phyloP scores from a whole-genome alignment of 1,140 invertebrate species.

The Lepidotrigona ventralis region DNA sequence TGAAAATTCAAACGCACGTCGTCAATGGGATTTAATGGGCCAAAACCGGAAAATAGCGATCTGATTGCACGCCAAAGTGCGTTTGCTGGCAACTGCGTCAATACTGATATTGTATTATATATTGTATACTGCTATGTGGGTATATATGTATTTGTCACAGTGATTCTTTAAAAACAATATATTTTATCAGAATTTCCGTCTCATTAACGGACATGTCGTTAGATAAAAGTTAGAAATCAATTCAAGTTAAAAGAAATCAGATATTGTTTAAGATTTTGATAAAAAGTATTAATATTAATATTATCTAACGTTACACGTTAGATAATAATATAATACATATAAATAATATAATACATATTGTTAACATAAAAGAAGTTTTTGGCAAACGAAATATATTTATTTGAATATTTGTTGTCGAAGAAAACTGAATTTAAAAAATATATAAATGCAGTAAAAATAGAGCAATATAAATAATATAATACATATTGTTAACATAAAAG shows the following conservation, averaged over 20 bases:
- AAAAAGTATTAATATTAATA: no score
- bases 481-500: no score
- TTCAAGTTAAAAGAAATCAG: background rate
- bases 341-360: no score
- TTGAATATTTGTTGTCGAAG: background rate
- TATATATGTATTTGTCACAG: background rate
- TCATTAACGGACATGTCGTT: background rate
- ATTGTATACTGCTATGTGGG: background rate
- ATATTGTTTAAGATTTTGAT: background rate
- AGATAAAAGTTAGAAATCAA: background rate
- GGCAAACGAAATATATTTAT: background rate
- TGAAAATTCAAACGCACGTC: conserved; percentile 53
- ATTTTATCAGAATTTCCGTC: background rate
- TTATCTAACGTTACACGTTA: no score
- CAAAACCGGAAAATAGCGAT: conserved; percentile 3
- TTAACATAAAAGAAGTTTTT: no score
- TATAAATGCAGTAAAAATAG: no score
- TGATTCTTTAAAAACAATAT: background rate
- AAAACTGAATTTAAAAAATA: background rate
- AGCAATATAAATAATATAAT: no score
- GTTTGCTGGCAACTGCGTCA: conserved; percentile 17
- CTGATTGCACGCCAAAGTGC: conserved; percentile 33
- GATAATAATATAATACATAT: no score
- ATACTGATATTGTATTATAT: background rate
- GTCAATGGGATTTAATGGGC: conserved; percentile 50